These are phyloP conservation scores for Cephus pulcher DNA, from an alignment of 2,888 invertebrate species.

Conservation along the genomic window DNA sequence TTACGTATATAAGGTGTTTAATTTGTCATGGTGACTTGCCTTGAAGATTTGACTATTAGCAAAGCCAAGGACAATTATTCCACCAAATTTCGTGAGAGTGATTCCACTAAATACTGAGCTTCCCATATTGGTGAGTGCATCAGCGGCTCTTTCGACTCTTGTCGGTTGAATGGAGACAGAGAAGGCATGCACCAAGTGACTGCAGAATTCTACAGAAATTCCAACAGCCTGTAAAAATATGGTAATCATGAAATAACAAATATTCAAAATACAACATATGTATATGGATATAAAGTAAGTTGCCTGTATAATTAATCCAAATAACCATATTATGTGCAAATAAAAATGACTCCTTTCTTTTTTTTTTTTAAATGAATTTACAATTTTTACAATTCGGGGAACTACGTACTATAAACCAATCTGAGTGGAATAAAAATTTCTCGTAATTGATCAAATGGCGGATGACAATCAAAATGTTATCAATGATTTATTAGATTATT, in stretches of 20 bases:
- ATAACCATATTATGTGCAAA: not conserved
- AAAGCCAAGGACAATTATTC: constrained; percentile 95
- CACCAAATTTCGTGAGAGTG: constrained; percentile 97
- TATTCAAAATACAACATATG: not conserved
- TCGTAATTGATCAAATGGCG: too few species aligned
- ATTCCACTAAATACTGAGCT: constrained; percentile 95
- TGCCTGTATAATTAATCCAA: not conserved
- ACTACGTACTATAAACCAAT: too few species aligned
- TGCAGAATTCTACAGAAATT: constrained; percentile 98
- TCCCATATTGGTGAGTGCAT: constrained; percentile 91
- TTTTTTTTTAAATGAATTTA: not conserved
- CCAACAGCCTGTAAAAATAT: constrained; percentile 83
- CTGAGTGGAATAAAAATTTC: too few species aligned
- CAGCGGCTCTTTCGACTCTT: constrained; percentile 82
- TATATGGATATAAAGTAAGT: not conserved
- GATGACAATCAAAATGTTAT: too few species aligned
- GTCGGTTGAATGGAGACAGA: constrained; percentile 80
- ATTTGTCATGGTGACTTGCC: constrained; percentile 54
- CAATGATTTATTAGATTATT: not conserved
- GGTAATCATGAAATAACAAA: not conserved
- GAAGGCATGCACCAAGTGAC: constrained; percentile 95
- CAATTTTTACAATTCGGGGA: too few species aligned
- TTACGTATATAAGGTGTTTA: not conserved
- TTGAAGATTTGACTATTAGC: constrained; percentile 98
- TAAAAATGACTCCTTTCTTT: not conserved